Evolutionary conservation across 2,888 invertebrate genomes (phyloP).

Genomic region (Agrypnus murinus): DNA sequence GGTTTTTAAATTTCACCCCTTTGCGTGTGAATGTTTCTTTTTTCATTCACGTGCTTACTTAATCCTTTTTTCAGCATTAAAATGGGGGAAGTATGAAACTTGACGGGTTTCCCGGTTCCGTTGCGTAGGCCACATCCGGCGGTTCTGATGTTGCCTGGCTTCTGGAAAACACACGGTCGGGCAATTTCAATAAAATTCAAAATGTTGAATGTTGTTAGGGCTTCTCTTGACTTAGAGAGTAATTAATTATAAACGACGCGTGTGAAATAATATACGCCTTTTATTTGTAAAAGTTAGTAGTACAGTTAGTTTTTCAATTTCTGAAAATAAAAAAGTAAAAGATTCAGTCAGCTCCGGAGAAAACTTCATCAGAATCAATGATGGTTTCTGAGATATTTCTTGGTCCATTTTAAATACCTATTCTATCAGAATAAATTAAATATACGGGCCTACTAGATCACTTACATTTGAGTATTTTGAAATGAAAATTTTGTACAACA

Average conservation of each 20-base stretch:
- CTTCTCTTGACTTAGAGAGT: conserved; percentile 39
- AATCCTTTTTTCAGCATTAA: conserved; percentile 53
- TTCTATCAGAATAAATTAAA: no score
- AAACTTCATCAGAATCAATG: no score
- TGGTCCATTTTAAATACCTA: no score
- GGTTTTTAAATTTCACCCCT: neutral
- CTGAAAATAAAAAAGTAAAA: no score
- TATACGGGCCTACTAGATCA: no score
- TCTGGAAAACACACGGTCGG: conserved; percentile 54
- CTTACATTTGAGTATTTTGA: no score
- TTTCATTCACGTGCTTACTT: conserved; percentile 38
- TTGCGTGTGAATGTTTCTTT: conserved; percentile 20
- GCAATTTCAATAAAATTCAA: conserved; percentile 56
- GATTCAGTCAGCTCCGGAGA: no score
- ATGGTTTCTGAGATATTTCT: no score
- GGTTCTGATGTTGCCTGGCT: conserved; percentile 53
- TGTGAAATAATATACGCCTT: no score
- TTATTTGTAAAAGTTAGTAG: no score
- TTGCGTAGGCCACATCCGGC: conserved; percentile 55
- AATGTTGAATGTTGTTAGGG: conserved; percentile 49
- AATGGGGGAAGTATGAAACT: conserved; percentile 46
- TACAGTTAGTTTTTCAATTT: no score
- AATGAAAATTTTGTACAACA: no score
- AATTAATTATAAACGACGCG: conserved; percentile 12
- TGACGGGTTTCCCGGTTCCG: conserved; percentile 53